These are phyloP conservation scores for Lerista edwardsae DNA, from an alignment of 2,797 vertebrate species.

Conservation along the genomic window DNA sequence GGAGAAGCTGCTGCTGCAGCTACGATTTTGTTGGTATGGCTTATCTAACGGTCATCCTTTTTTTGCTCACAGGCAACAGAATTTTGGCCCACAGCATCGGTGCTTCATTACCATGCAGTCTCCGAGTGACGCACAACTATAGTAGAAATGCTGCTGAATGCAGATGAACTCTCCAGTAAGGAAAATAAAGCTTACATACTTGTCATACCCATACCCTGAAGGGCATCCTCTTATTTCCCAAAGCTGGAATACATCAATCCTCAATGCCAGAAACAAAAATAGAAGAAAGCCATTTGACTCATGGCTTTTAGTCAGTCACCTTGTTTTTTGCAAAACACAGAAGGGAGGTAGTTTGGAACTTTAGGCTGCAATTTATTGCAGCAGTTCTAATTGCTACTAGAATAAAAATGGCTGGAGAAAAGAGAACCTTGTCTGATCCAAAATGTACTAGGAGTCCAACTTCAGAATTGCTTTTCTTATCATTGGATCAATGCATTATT, in stretches of 20 bases:
- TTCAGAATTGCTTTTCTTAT: conserved; percentile 23
- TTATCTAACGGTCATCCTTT: conserved; percentile 58
- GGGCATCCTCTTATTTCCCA: conserved; percentile 67
- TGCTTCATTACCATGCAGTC: conserved; percentile 76
- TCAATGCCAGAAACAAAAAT: not conserved
- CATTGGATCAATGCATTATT: conserved; percentile 32
- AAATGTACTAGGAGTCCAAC: conserved; percentile 12
- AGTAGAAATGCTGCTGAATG: conserved; percentile 72
- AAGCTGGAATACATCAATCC: conserved; percentile 34
- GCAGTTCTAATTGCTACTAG: conserved; percentile 13
- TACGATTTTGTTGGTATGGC: conserved; percentile 31
- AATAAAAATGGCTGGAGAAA: conserved; percentile 38
- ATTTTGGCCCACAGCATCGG: conserved; percentile 67
- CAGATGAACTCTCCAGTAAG: conserved; percentile 67
- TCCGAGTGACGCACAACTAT: conserved; percentile 74
- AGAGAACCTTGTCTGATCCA: conserved; percentile 33
- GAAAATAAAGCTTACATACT: conserved; percentile 59
- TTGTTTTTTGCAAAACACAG: conserved; percentile 41
- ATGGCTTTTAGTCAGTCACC: conserved; percentile 20
- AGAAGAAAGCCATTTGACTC: conserved; percentile 3
- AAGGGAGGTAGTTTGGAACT: conserved; percentile 41
- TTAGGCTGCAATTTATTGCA: conserved; percentile 48
- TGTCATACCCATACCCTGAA: conserved; percentile 62
- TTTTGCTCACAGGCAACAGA: conserved; percentile 64
- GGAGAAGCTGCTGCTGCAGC: conserved; percentile 27